These are phyloP conservation scores for Ephydatia muelleri DNA, from an alignment of 37 sponge, comb jelly and placozoan genomes.

Conservation along the genomic window DNA sequence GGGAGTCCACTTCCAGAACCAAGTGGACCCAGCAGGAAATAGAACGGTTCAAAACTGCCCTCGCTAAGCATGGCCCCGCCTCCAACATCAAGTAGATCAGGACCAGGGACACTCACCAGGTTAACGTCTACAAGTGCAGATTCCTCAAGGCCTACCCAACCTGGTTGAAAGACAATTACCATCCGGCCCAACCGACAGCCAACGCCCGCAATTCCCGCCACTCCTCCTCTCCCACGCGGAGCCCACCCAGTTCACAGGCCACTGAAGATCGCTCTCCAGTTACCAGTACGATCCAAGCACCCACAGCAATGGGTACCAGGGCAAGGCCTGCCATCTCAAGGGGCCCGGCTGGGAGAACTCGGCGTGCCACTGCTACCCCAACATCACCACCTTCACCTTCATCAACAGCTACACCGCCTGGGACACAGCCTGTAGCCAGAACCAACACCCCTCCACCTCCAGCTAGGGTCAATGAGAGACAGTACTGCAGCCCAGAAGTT, in stretches of 20 bases:
- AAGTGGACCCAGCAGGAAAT: background rate
- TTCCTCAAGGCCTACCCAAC: background rate
- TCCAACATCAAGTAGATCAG: background rate
- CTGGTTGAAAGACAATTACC: background rate
- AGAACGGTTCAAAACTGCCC: background rate
- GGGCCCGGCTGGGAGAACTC: no score
- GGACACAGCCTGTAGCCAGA: no score
- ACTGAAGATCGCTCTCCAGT: background rate
- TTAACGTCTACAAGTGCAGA: background rate
- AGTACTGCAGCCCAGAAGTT: background rate
- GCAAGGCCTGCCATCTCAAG: no score
- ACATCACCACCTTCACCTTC: no score
- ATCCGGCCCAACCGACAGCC: background rate
- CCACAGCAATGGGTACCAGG: background rate
- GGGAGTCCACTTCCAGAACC: background rate
- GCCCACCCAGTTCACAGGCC: background rate
- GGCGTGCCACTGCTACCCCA: background rate
- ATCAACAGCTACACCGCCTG: background rate
- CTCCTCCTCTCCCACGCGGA: background rate
- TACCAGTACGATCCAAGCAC: background rate
- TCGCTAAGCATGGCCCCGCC: background rate
- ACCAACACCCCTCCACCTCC: background rate
- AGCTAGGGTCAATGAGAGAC: background rate
- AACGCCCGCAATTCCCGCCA: background rate
- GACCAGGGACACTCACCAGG: background rate